These are phyloP conservation scores for Campylorhamphus procurvoides DNA, from an alignment of 2,113 vertebrate genomes.

Conservation along the genomic window DNA sequence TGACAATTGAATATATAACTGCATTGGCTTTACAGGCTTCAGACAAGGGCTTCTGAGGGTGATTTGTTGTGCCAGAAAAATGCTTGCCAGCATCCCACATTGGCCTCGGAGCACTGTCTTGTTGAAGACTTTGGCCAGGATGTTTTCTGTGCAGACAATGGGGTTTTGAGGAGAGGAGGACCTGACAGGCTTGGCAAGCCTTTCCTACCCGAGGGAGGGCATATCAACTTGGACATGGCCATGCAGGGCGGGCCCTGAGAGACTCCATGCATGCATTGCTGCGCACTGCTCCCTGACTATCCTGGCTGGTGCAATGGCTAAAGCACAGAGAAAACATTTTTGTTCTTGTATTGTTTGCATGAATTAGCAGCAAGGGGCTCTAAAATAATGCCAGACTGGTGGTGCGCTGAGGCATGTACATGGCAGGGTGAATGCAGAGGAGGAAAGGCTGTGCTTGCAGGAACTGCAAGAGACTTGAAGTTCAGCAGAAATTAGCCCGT, in stretches of 20 bases:
- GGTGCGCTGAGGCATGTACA: neutral
- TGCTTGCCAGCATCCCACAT: too few species aligned
- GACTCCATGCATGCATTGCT: accelerated
- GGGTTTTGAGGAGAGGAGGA: neutral
- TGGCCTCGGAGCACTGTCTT: neutral
- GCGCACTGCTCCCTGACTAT: neutral
- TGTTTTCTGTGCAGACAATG: accelerated
- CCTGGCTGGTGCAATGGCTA: neutral
- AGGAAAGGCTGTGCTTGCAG: neutral
- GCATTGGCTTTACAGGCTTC: neutral
- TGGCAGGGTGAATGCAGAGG: neutral
- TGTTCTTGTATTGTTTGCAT: neutral
- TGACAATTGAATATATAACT: neutral
- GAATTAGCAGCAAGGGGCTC: neutral
- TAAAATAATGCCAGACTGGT: neutral
- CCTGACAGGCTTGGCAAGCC: neutral
- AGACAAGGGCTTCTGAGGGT: neutral
- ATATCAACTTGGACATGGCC: accelerated
- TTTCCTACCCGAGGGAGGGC: accelerated
- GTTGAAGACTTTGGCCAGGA: neutral
- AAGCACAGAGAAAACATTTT: neutral
- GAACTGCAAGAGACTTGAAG: neutral
- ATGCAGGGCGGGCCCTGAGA: neutral
- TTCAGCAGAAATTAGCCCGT: neutral
- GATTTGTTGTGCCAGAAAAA: neutral